Base-by-base conservation (phyloP, 2,113 vertebrate genomes). In the Cyprinodon tularosa region DNA sequence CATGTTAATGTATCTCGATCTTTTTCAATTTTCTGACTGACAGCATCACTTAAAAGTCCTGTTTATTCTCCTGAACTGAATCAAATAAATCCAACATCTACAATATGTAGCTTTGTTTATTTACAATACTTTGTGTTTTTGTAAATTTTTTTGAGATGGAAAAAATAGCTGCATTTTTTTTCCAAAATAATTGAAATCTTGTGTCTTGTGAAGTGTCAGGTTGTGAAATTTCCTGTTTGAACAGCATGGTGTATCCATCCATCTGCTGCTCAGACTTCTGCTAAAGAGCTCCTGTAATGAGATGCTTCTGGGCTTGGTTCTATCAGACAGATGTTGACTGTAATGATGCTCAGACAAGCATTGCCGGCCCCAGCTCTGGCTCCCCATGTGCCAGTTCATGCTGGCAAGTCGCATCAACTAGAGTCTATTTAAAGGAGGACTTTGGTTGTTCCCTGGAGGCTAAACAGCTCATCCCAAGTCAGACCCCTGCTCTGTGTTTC, bases 261-360 rank as follows among this genome's bases (percentile, higher is more conserved):
- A 37, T 37, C 22, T 37, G 60, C 36, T 62, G 60, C 36, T 62
- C 13, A 22, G 12, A 12, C 37, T 63, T 13, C 61, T 53, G 62
- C 22, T 20, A 3, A 12, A 68, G 3, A 61, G n/a, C 29, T 37
- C 4, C 45, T 68, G 66, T 12, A 45, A 39, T 63, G 77, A 72
- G 70, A 40, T 36, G 20, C 38, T 69, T 66, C 61, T 76, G 78
- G 62, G n/a, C 36, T 20, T 72, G 11, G 70, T 77, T 71, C 38
- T 76, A 38, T 47, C 42, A 79, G 64, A 82, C 85, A 90, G 86
- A 85, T 81, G 86, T 71, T 76, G 72, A 68, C 59, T 69, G 36
- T 78, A 68, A 88, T 82, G 78, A 77, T 61, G 74, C 71, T 84
- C 69, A 48, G 50, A 62, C 14, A 48, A 63, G 68, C n/a, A 1